phyloP scores from a whole-genome alignment of 2,888 invertebrate species.

The Galerucella calmariensis region DNA sequence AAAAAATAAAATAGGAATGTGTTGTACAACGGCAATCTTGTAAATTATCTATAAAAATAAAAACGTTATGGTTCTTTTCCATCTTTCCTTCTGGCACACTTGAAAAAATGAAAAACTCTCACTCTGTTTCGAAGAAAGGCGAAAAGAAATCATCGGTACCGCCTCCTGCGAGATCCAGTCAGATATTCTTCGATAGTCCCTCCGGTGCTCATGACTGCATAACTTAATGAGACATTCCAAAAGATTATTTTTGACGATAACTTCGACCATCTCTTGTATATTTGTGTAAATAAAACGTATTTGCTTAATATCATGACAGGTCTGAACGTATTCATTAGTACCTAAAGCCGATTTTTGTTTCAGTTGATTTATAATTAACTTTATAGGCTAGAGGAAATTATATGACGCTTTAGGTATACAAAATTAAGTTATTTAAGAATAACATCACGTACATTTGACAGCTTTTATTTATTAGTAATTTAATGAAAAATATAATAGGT shows the following conservation, averaged over 20 bases:
- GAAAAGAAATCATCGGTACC: slow-evolving; percentile 10
- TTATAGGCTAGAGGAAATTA: slow-evolving; percentile 6
- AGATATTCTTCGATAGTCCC: slow-evolving; percentile 32
- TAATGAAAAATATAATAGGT: background rate
- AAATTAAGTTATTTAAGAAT: background rate
- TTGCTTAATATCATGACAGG: slow-evolving; percentile 16
- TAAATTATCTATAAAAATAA: background rate
- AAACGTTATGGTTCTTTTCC: background rate
- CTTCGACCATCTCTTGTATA: slow-evolving; percentile 17
- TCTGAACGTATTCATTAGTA: slow-evolving; percentile 1
- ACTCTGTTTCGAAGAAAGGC: slow-evolving; percentile 1
- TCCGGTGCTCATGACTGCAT: slow-evolving; percentile 42
- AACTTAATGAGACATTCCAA: slow-evolving; percentile 41
- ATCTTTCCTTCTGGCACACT: slow-evolving; percentile 10
- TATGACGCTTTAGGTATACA: background rate
- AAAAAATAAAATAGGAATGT: background rate
- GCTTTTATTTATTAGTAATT: slow-evolving; percentile 9
- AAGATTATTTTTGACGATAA: slow-evolving; percentile 39
- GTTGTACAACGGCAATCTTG: background rate
- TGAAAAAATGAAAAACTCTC: slow-evolving; percentile 5
- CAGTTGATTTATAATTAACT: background rate
- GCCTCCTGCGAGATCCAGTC: slow-evolving; percentile 13
- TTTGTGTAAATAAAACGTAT: slow-evolving; percentile 32
- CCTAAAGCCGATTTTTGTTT: background rate
- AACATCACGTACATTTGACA: background rate